phyloP scores from a whole-genome alignment of 2,113 vertebrate species.

The Recurvirostra avosetta region DNA sequence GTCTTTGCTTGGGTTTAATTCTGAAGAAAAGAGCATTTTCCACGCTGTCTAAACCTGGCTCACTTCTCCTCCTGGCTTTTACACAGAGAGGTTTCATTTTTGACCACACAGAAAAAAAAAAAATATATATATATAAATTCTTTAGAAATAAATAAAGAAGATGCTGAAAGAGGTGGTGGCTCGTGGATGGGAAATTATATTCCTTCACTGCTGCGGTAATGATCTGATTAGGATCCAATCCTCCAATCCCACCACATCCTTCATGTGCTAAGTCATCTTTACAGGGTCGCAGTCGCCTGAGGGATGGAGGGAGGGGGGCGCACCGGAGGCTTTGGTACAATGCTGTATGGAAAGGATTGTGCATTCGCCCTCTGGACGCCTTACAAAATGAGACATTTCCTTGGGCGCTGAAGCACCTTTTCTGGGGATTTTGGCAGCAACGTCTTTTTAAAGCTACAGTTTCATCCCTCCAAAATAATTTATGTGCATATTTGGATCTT shows the following conservation, averaged over 20 bases:
- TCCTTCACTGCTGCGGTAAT: slow-evolving; percentile 14
- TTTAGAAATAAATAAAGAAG: slow-evolving; percentile 30
- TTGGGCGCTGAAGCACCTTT: background rate
- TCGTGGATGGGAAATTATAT: background rate
- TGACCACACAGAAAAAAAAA: background rate
- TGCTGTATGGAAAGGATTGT: rapidly evolving
- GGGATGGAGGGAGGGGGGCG: background rate
- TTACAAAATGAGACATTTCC: background rate
- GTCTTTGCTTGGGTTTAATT: background rate
- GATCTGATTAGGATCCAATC: slow-evolving; percentile 48
- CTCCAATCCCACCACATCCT: slow-evolving; percentile 1
- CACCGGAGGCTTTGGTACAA: background rate
- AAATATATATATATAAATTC: background rate
- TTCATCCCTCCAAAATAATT: background rate
- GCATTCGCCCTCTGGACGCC: background rate
- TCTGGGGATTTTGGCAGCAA: background rate
- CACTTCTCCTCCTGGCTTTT: background rate
- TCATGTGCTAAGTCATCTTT: slow-evolving; percentile 26
- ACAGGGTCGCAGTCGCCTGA: background rate
- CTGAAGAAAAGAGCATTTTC: background rate
- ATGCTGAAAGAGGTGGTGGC: background rate
- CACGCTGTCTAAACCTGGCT: background rate
- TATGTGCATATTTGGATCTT: background rate
- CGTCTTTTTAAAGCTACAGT: background rate
- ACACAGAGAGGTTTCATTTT: background rate